A percentile compares a stretch with the other conserved stretches of the same genome.
phyloP scores from a whole-genome alignment of 2,797 vertebrate genomes.

The Pangasius sanitwongsei region DNA sequence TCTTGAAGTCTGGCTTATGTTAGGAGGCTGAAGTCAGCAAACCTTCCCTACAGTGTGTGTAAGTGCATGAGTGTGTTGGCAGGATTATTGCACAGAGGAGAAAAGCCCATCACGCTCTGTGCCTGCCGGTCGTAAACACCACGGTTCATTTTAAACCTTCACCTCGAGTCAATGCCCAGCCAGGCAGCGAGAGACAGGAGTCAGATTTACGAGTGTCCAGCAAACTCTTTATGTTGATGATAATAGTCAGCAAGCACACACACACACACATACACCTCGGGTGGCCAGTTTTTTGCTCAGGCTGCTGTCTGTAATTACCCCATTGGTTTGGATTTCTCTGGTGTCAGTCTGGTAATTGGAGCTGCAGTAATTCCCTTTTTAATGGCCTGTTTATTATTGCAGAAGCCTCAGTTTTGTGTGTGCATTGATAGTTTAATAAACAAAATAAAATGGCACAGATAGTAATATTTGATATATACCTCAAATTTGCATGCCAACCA shows the following conservation, averaged over 20 bases:
- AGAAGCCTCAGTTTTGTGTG: conserved; percentile 52
- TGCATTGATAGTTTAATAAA: conserved; percentile 55
- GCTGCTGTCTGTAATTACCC: conserved; percentile 62
- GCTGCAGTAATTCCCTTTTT: conserved; percentile 62
- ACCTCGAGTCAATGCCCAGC: conserved; percentile 30
- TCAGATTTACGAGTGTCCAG: conserved; percentile 46
- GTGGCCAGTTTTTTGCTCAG: conserved; percentile 56
- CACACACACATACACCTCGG: conserved; percentile 41
- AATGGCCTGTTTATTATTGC: conserved; percentile 64
- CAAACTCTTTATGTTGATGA: conserved; percentile 50
- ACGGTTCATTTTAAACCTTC: conserved; percentile 31
- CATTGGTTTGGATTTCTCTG: conserved; percentile 57
- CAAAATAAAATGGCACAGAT: conserved; percentile 54
- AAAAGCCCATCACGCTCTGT: conserved; percentile 16
- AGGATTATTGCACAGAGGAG: conserved; percentile 30
- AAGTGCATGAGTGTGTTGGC: conserved; percentile 6
- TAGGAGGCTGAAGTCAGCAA: conserved; percentile 23
- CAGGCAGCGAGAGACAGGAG: conserved; percentile 23
- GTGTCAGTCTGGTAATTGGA: conserved; percentile 62
- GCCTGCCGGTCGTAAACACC: conserved; percentile 27
- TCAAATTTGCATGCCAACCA: not conserved
- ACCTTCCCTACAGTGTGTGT: not conserved
- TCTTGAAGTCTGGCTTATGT: not conserved
- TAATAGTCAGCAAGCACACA: conserved; percentile 42
- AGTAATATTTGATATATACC: conserved; percentile 51